Evolutionary conservation across 1,140 invertebrate genomes (phyloP).

Genomic region (Paraescarpia echinospica): DNA sequence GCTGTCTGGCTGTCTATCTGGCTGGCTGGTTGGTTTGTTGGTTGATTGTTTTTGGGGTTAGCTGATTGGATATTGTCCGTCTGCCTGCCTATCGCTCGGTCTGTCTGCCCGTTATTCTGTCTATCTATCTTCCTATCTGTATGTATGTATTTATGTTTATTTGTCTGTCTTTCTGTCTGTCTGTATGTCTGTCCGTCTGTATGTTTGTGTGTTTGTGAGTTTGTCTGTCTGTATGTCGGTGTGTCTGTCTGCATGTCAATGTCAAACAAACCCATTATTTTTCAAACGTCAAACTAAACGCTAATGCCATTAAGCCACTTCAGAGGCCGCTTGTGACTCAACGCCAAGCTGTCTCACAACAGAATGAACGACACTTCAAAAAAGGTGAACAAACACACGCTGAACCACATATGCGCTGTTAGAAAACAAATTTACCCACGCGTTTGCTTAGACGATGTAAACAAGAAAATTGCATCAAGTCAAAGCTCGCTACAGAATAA

Average conservation of each 20-base stretch:
- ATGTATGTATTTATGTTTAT: not conserved
- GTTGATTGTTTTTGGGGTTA: not conserved
- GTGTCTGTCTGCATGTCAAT: not conserved
- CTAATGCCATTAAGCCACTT: no score
- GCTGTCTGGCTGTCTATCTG: not conserved
- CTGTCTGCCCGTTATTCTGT: no score
- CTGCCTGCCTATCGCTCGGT: not conserved
- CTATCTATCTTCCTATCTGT: no score
- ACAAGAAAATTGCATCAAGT: not conserved
- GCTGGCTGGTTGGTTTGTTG: not conserved
- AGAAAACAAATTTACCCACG: not conserved
- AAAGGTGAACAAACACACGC: not conserved
- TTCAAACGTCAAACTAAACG: no score
- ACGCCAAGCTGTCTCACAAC: not conserved
- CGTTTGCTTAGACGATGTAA: not conserved
- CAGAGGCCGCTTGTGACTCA: not conserved
- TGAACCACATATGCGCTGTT: not conserved
- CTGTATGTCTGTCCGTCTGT: not conserved
- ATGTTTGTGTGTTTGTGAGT: not conserved
- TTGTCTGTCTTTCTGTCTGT: not conserved
- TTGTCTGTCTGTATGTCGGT: not conserved
- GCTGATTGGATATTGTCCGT: not conserved
- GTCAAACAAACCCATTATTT: no score
- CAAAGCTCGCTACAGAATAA: not conserved
- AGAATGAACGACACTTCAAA: not conserved